Evolutionary conservation across 2,113 vertebrate genomes (phyloP).

Genomic region (Tichodroma muraria): DNA sequence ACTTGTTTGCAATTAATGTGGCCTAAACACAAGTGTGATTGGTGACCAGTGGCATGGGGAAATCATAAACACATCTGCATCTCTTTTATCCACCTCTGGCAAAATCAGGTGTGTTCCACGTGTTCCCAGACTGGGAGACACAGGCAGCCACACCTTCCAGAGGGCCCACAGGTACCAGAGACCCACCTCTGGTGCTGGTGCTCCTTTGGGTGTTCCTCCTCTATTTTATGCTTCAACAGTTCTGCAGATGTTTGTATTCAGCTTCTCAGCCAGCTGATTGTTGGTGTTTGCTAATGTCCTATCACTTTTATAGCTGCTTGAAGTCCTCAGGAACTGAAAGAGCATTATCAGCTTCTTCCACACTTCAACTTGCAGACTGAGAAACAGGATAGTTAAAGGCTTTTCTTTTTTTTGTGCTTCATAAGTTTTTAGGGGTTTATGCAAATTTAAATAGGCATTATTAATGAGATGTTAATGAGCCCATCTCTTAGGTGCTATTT

Average conservation of each 20-base stretch:
- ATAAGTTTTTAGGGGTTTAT: background rate
- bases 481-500: background rate
- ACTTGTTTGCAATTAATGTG: background rate
- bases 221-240: background rate
- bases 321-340: background rate
- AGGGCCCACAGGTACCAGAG: background rate
- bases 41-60: background rate
- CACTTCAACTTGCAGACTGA: background rate
- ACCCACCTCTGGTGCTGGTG: background rate
- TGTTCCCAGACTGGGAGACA: background rate
- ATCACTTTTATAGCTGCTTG: background rate
- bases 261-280: background rate
- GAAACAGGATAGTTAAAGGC: background rate
- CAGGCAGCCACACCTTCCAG: background rate
- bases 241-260: background rate
- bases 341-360: slow-evolving; percentile 28
- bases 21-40: background rate
- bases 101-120: background rate
- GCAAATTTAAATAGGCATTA: background rate
- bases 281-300: background rate
- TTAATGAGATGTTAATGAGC: background rate
- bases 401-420: background rate
- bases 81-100: background rate
- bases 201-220: background rate
- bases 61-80: background rate